Evolutionary conservation across 1,140 invertebrate species (phyloP).

Genomic region (Megalonaias nervosa): DNA sequence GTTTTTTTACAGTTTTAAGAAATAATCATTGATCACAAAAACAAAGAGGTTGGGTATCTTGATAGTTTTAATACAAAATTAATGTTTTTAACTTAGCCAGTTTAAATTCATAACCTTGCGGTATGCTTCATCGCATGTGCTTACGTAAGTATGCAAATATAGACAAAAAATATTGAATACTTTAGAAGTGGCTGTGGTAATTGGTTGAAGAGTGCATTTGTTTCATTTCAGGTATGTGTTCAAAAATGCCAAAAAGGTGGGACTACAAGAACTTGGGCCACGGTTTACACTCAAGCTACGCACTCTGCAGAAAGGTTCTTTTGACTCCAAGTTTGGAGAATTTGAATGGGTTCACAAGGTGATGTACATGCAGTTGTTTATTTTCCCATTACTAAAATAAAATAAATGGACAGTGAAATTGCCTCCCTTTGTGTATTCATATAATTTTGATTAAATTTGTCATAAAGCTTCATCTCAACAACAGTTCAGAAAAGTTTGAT

Average conservation of each 20-base stretch:
- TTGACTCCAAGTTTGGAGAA: conserved; percentile 96
- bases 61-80: background rate
- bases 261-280: conserved; percentile 94
- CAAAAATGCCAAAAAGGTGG: conserved; percentile 85
- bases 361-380: background rate
- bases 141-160: background rate
- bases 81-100: background rate
- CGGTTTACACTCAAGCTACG: conserved; percentile 94
- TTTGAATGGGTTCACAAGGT: conserved; percentile 98
- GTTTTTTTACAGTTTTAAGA: no score
- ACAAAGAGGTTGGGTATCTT: no score
- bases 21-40: no score
- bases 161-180: background rate
- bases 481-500: no score
- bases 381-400: no score
- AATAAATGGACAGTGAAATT: no score
- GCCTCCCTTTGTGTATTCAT: no score
- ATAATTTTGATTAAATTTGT: no score
- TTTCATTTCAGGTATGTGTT: conserved; percentile 87
- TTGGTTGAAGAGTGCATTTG: background rate
- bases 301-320: conserved; percentile 96
- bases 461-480: no score
- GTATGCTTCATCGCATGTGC: background rate
- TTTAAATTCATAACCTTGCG: background rate
- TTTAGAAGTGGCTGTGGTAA: no score